Conservation (phyloP, 2,888 invertebrate genomes). For the Pogonocherus hispidulus region DNA sequence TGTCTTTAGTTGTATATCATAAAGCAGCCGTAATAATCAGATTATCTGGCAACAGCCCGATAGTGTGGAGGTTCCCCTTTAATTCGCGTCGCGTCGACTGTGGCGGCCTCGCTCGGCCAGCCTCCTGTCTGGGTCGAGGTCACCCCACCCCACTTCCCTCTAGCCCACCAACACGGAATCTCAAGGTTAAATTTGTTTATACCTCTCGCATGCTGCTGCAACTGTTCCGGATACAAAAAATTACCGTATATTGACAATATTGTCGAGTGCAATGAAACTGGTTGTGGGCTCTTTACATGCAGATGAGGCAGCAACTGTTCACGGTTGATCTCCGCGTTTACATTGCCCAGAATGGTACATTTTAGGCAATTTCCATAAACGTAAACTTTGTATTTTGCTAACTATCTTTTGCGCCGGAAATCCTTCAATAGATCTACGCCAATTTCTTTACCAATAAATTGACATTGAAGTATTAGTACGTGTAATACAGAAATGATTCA, state of each 20-base stretch:
- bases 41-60: constrained; percentile 38
- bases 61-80: constrained; percentile 61
- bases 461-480: too few species aligned
- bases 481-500: too few species aligned
- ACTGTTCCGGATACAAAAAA: constrained; percentile 40
- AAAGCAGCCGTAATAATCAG: neutral
- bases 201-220: constrained; percentile 42
- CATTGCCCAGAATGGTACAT: neutral
- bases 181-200: constrained; percentile 67
- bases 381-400: neutral
- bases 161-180: constrained; percentile 62
- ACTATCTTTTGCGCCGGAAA: neutral
- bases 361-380: neutral
- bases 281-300: neutral
- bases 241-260: constrained; percentile 30
- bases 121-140: constrained; percentile 66
- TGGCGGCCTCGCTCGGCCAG: constrained; percentile 63
- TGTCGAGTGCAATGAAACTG: constrained; percentile 27
- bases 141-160: constrained; percentile 62
- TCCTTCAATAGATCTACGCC: too few species aligned
- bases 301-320: neutral
- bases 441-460: too few species aligned
- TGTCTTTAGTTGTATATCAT: neutral
- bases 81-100: constrained; percentile 62
- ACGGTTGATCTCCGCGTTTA: neutral